Evolutionary conservation across 2,888 invertebrate species (phyloP).

Genomic region (Teleogryllus oceanicus): DNA sequence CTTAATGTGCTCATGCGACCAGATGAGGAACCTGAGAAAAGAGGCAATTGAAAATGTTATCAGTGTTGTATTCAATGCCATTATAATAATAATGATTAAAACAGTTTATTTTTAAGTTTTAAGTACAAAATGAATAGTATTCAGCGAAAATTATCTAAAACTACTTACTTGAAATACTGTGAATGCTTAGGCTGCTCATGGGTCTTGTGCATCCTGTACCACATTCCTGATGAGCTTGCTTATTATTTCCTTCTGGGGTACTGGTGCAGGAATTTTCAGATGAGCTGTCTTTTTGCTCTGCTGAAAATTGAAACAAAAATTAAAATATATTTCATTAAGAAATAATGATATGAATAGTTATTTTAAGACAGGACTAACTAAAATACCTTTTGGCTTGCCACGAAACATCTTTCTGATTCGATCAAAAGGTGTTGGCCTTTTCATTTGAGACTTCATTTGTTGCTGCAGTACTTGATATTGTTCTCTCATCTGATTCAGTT

Average conservation of each 20-base stretch:
- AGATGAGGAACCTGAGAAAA: slow-evolving; percentile 63
- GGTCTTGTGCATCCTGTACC: slow-evolving; percentile 49
- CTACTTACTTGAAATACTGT: slow-evolving; percentile 61
- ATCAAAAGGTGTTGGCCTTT: slow-evolving; percentile 76
- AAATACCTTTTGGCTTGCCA: slow-evolving; percentile 49
- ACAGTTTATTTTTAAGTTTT: too few relatives aligned
- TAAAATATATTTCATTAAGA: background rate
- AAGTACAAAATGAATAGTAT: background rate
- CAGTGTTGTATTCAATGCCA: background rate
- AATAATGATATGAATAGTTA: background rate
- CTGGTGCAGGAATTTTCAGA: background rate
- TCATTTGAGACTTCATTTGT: slow-evolving; percentile 69
- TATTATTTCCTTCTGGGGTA: background rate
- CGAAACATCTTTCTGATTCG: slow-evolving; percentile 71
- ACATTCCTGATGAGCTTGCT: background rate
- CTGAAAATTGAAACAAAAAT: too few relatives aligned
- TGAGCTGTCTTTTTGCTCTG: background rate
- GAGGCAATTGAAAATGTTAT: background rate
- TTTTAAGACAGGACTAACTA: too few relatives aligned
- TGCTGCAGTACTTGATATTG: slow-evolving; percentile 80
- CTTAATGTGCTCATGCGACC: slow-evolving; percentile 76
- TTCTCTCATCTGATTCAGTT: slow-evolving; percentile 72
- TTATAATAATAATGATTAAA: background rate
- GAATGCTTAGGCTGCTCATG: slow-evolving; percentile 64
- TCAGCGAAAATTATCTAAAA: background rate